phyloP scores from a whole-genome alignment of 2,888 invertebrate genomes.

The Proisotoma minuta region DNA sequence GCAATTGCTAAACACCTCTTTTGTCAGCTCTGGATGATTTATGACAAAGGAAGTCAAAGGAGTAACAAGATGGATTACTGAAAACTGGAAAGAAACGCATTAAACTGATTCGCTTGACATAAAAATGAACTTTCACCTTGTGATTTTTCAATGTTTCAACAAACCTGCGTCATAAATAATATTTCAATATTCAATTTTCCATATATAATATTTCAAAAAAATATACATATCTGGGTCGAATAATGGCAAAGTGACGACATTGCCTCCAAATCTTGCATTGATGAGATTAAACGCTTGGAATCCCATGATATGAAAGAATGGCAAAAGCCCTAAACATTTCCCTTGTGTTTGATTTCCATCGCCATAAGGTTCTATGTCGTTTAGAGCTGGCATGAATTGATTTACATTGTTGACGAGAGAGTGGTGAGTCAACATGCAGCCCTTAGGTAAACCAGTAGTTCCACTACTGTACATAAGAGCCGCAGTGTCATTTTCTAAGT shows the following conservation, averaged over 20 bases:
- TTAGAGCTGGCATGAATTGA: conserved; percentile 14
- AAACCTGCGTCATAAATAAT: too few species aligned
- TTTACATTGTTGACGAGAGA: conserved; percentile 47
- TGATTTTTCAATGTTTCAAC: conserved; percentile 61
- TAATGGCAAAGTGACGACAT: conserved; percentile 62
- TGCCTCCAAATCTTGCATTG: conserved; percentile 58
- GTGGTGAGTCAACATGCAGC: conserved; percentile 38
- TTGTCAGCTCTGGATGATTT: conserved; percentile 63
- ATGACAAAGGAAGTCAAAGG: conserved; percentile 70
- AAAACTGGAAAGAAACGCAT: too few species aligned
- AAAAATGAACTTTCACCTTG: conserved; percentile 48
- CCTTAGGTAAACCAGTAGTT: conserved; percentile 16
- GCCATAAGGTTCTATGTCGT: conserved; percentile 2
- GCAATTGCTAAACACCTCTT: conserved; percentile 63
- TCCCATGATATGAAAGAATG: conserved; percentile 76
- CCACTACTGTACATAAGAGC: conserved; percentile 28
- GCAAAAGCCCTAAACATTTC: conserved; percentile 63
- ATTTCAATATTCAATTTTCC: too few species aligned
- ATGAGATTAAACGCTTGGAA: conserved; percentile 65
- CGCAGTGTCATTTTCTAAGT: conserved; percentile 25
- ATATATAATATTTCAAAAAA: too few species aligned
- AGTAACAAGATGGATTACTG: conserved; percentile 59
- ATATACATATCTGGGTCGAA: conserved; percentile 69
- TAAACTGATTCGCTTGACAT: too few species aligned
- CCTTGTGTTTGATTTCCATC: conserved; percentile 56